Conservation (phyloP, 1,140 invertebrate species). For the Notospermus geniculatus region DNA sequence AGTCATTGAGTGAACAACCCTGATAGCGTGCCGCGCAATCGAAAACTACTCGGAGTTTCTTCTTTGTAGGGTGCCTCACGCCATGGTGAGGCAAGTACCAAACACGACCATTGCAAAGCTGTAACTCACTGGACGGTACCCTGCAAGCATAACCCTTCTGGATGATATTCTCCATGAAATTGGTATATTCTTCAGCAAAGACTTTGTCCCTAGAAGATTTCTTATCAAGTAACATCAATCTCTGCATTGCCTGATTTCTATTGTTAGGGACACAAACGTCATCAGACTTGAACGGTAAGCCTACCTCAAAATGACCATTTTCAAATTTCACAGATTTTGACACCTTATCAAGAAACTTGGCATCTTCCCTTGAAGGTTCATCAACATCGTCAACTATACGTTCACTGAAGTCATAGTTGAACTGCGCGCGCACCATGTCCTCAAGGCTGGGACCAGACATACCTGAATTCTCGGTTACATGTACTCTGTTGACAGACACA, state of each 20-base stretch:
- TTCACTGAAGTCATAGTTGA: background rate
- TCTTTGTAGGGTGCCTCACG: conserved; percentile 23
- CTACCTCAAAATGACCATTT: too few relatives aligned
- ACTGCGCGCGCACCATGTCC: background rate
- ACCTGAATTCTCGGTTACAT: background rate
- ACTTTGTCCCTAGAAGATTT: background rate
- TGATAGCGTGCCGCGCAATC: conserved; percentile 23
- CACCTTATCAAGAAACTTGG: background rate
- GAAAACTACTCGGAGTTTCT: conserved; percentile 27
- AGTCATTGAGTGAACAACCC: conserved; percentile 34
- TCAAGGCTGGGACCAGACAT: background rate
- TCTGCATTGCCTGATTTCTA: background rate
- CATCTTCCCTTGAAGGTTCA: background rate
- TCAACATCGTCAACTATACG: background rate
- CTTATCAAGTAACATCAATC: background rate
- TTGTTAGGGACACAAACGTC: background rate
- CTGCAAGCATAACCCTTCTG: background rate
- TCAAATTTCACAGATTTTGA: too few relatives aligned
- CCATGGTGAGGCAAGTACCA: conserved; percentile 30
- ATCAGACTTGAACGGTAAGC: too few relatives aligned
- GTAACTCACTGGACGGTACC: background rate
- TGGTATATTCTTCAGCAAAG: background rate
- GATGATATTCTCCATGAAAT: conserved; percentile 3
- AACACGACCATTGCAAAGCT: background rate
- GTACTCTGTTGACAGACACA: background rate